These are phyloP conservation scores for Neopelma chrysocephalum DNA, from an alignment of 2,797 vertebrate species.

Conservation along the genomic window DNA sequence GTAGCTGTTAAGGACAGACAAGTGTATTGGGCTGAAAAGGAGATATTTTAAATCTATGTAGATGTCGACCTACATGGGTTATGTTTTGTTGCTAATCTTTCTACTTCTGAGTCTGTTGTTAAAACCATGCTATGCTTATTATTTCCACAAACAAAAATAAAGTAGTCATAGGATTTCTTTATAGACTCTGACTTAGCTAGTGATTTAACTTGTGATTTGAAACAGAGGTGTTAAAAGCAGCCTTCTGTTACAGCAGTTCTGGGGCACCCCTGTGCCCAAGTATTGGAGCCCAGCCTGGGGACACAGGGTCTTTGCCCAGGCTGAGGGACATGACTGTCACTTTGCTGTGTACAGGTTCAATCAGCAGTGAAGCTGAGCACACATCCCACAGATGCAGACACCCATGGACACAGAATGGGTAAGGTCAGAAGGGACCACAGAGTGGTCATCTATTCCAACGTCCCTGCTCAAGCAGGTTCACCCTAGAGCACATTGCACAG, in stretches of 20 bases:
- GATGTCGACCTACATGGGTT: neutral
- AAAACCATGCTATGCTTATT: neutral
- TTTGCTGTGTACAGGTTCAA: neutral
- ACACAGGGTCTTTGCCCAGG: accelerated
- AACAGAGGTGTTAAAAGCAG: neutral
- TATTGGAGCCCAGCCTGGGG: neutral
- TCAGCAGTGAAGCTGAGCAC: neutral
- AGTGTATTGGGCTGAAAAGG: neutral
- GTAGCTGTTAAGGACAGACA: neutral
- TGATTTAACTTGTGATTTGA: neutral
- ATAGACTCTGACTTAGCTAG: neutral
- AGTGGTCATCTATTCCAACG: neutral
- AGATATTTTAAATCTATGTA: neutral
- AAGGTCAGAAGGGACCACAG: neutral
- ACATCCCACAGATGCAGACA: neutral
- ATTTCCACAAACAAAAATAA: neutral
- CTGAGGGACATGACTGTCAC: accelerated
- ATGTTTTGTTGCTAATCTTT: neutral
- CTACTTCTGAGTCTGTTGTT: neutral
- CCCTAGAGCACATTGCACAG: neutral
- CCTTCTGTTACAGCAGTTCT: accelerated
- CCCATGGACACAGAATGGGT: too few species aligned
- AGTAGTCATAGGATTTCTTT: neutral
- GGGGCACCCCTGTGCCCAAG: accelerated
- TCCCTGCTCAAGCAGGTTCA: neutral